Conservation (phyloP, 2,797 vertebrate species). For the Anguilla anguilla region DNA sequence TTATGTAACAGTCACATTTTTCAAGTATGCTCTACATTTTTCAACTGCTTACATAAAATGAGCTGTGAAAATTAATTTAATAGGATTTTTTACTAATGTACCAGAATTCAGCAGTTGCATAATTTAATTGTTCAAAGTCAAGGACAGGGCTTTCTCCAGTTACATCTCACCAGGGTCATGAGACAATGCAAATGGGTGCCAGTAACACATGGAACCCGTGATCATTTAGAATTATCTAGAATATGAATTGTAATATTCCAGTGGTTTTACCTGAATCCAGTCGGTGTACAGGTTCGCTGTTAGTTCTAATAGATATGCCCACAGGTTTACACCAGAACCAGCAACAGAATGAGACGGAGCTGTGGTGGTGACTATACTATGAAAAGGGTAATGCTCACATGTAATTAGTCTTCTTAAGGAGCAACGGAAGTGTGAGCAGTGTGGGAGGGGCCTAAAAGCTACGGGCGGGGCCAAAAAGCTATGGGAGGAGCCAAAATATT, state of each 20-base stretch:
- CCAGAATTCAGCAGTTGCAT: not conserved
- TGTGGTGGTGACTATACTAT: not conserved
- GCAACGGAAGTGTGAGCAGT: not conserved
- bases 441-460: not conserved
- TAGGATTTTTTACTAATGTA: not conserved
- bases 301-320: not conserved
- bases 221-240: not conserved
- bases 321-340: not conserved
- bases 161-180: not conserved
- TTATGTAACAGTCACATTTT: not conserved
- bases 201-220: not conserved
- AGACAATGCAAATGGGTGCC: not conserved
- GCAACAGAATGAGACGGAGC: not conserved
- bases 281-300: not conserved
- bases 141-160: not conserved
- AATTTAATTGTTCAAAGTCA: not conserved
- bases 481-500: not conserved
- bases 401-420: not conserved
- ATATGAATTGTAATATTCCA: not conserved
- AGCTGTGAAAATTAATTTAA: not conserved
- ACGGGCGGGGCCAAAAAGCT: no score
- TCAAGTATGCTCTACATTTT: not conserved
- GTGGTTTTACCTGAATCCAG: not conserved
- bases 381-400: not conserved
- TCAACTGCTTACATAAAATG: conserved; percentile 5